Conservation (phyloP, 1,140 invertebrate genomes). For the Macrotrachela quadricornifera region DNA sequence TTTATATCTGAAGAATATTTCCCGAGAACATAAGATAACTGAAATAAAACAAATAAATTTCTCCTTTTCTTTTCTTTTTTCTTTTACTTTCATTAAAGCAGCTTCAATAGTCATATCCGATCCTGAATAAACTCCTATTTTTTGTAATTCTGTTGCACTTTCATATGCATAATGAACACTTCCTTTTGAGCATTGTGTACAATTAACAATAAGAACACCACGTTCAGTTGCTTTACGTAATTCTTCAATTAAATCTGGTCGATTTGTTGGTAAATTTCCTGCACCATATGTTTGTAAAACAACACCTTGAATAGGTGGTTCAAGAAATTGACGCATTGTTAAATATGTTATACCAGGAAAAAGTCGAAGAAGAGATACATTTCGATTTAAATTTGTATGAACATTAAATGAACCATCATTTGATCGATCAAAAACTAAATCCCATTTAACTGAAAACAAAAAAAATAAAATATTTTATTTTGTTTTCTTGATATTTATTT, state of each 20-base stretch:
- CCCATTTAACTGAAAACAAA: slow-evolving; percentile 47
- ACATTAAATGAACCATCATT: slow-evolving; percentile 53
- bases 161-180: slow-evolving; percentile 53
- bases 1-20: slow-evolving; percentile 51
- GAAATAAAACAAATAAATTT: no score
- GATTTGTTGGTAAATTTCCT: slow-evolving; percentile 67
- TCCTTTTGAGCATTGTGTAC: slow-evolving; percentile 60
- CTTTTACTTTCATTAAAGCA: slow-evolving; percentile 57
- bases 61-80: no score
- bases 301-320: slow-evolving; percentile 60
- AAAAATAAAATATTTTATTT: no score
- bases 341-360: slow-evolving; percentile 45
- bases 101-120: slow-evolving; percentile 87
- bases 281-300: slow-evolving; percentile 75
- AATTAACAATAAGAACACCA: slow-evolving; percentile 73
- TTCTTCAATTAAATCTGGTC: slow-evolving; percentile 54
- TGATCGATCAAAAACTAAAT: slow-evolving; percentile 48
- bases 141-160: slow-evolving; percentile 46
- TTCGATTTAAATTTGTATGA: slow-evolving; percentile 50
- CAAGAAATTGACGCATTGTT: slow-evolving; percentile 49
- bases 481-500: no score
- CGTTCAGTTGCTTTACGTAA: slow-evolving; percentile 47
- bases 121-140: slow-evolving; percentile 58
- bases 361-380: slow-evolving; percentile 61
- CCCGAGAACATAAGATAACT: slow-evolving; percentile 53